These are phyloP conservation scores for Hydropotes inermis DNA, from an alignment of 2,113 vertebrate genomes.

Conservation along the genomic window DNA sequence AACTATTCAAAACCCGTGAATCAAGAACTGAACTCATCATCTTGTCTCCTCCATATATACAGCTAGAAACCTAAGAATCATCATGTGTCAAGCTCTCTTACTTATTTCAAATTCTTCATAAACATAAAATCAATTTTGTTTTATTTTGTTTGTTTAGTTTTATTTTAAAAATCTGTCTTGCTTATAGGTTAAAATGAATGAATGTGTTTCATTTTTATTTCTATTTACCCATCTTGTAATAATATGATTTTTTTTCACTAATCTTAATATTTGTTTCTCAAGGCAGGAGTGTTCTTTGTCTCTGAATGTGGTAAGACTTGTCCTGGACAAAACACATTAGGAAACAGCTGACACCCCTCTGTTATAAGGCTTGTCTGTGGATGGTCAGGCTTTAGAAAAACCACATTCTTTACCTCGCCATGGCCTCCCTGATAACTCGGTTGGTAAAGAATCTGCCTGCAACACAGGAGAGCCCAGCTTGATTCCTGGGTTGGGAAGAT, in stretches of 20 bases:
- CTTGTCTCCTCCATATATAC: background rate
- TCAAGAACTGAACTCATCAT: background rate
- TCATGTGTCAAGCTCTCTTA: background rate
- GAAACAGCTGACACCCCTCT: background rate
- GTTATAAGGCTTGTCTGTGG: background rate
- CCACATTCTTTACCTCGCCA: background rate
- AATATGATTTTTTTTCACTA: background rate
- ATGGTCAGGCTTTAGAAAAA: background rate
- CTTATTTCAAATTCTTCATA: background rate
- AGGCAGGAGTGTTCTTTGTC: background rate
- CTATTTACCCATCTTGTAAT: background rate
- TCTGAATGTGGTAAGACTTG: background rate
- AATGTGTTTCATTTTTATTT: background rate
- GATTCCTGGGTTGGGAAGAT: background rate
- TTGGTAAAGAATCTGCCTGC: background rate
- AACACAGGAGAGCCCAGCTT: fast-evolving
- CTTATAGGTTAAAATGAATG: background rate
- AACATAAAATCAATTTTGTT: background rate
- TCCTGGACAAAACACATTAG: background rate
- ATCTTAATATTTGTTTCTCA: background rate
- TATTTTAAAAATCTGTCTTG: background rate
- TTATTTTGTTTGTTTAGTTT: background rate
- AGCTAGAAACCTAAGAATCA: background rate
- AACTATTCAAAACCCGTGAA: background rate
- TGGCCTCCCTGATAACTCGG: background rate